Base-by-base conservation (phyloP, 1,140 invertebrate species). In the Pteromalus puparum region DNA sequence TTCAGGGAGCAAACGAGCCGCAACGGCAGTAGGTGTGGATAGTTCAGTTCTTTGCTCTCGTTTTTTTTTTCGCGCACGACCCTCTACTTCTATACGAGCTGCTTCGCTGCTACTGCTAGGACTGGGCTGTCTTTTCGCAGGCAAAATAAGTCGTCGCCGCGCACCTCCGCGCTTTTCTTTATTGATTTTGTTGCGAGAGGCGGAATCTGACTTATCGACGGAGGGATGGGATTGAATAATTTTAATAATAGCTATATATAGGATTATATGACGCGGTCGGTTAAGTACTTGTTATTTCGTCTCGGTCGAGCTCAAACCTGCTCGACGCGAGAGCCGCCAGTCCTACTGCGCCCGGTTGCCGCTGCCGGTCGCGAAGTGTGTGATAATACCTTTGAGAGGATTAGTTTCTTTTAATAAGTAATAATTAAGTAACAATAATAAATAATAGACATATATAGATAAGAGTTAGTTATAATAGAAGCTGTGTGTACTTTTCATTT, bases 91-190 rank as follows among this genome's bases (percentile, higher is more conserved):
- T 34, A 1, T 34, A 81, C 7, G 24, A 48, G 15, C 61, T 65
- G 38, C 13, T 70, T 65, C 21, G 38, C n/a, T 53, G 48, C 48
- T 15, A 5, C 21, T 61, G 53, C 53, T 61, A 61, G 21, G 53
- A 61, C 30, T 68, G 65, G 18, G 5, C 7, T 82, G 72, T 30
- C 26, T 77, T 68, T 67, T 75, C 13, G 3, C 73, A 65, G 67
- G 67, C 13, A 75, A 4, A 75, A 75, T 73, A 77, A 61, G 48
- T 76, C 42, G 26, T 53, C n/a, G 34, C 42, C 61, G 48, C n/a
- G 26, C 34, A 70, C 72, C 73, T 68, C 61, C 61, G 79, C 80
- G 61, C 74, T 53, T 81, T 73, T 81, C 78, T 85, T 76, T 85
- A 81, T 76, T 81, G 78, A 85, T 85, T 85, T 85, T 76, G 12